Evolutionary conservation across 1,140 invertebrate species (phyloP).

Genomic region (Sycobia sp.): DNA sequence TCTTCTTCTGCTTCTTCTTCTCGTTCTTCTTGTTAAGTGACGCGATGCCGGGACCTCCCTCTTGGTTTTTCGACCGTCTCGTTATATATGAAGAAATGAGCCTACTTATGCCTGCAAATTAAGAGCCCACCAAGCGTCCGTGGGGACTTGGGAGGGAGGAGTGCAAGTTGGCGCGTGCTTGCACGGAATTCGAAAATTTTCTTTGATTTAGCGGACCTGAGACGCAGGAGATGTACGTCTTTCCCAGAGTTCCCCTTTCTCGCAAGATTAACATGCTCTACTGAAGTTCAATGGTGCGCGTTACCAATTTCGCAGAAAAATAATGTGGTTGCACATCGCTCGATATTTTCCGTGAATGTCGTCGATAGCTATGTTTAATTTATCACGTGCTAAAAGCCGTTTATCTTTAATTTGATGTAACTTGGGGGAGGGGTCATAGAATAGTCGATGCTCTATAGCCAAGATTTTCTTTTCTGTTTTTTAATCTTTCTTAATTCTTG

Average conservation of each 20-base stretch:
- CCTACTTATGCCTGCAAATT: constrained; percentile 1
- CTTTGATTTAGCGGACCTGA: constrained; percentile 12
- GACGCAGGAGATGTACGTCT: constrained; percentile 2
- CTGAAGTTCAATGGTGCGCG: constrained; percentile 25
- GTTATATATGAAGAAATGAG: no score
- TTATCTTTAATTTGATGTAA: no score
- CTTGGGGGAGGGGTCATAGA: no score
- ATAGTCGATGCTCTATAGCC: no score
- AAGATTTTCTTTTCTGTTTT: no score
- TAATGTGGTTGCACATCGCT: no score
- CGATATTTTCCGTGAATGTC: no score
- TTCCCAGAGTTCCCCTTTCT: background rate
- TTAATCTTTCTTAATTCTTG: no score
- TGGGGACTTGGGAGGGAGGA: constrained; percentile 14
- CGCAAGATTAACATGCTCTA: background rate
- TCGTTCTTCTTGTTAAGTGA: background rate
- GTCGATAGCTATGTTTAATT: no score
- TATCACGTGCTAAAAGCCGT: no score
- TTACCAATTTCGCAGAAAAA: no score
- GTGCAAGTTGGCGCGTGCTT: constrained; percentile 22
- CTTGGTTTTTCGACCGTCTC: background rate
- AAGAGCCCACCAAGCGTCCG: constrained; percentile 13
- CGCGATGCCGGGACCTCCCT: background rate
- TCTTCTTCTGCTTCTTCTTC: no score
- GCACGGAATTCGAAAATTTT: constrained; percentile 36